These are phyloP conservation scores for Stramonita haemastoma DNA, from an alignment of 2,888 invertebrate species.

Conservation along the genomic window DNA sequence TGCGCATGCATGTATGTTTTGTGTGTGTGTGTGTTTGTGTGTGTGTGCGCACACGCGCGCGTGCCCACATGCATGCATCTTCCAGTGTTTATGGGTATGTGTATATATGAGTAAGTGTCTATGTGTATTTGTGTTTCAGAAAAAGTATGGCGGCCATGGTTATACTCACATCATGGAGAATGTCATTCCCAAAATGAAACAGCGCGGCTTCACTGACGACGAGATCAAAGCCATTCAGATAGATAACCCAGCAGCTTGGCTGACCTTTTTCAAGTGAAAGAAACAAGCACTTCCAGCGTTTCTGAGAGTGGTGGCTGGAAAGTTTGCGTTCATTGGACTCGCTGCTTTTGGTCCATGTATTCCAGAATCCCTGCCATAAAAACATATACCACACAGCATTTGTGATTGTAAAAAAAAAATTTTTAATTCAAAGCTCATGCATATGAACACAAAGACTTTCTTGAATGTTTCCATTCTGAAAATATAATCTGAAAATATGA, in stretches of 20 bases:
- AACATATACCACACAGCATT: too few species aligned
- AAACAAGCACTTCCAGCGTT: background rate
- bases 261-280: slow-evolving; percentile 69
- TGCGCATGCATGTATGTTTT: background rate
- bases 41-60: too few species aligned
- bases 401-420: too few species aligned
- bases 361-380: too few species aligned
- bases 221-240: slow-evolving; percentile 84
- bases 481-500: too few species aligned
- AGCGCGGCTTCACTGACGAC: slow-evolving; percentile 82
- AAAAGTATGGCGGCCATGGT: slow-evolving; percentile 89
- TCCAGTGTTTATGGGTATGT: background rate
- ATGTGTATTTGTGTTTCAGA: slow-evolving; percentile 78
- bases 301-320: too few species aligned
- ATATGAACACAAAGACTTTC: too few species aligned
- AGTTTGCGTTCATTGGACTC: too few species aligned
- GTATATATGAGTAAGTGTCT: background rate
- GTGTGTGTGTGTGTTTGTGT: background rate
- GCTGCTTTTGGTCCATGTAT: too few species aligned
- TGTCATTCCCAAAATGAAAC: slow-evolving; percentile 84
- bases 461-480: too few species aligned
- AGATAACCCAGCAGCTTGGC: slow-evolving; percentile 86
- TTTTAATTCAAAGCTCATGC: too few species aligned
- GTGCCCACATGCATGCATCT: too few species aligned
- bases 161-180: slow-evolving; percentile 85